Percentiles rank a stretch among this genome's conserved stretches.
These are phyloP conservation scores for Potamilus streckersoni DNA, from an alignment of 1,140 invertebrate genomes.

Conservation along the genomic window DNA sequence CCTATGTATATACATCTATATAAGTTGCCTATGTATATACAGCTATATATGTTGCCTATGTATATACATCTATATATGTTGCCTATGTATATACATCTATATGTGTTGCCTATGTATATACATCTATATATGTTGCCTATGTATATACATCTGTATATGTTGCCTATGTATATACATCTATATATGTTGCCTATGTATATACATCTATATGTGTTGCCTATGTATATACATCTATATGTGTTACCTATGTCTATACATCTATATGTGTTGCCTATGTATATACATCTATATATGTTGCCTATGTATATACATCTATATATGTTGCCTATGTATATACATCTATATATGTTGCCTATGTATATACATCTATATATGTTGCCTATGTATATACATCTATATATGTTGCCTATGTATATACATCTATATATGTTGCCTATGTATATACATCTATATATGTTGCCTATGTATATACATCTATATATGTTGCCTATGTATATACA, in stretches of 20 bases:
- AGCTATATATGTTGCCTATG: not conserved
- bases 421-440: not conserved
- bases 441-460: not conserved
- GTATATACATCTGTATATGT: not conserved
- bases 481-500: not conserved
- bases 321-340: not conserved
- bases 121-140: slow-evolving; percentile 1
- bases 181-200: not conserved
- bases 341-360: not conserved
- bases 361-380: not conserved
- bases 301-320: not conserved
- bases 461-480: not conserved
- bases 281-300: not conserved
- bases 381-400: not conserved
- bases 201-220: slow-evolving; percentile 5
- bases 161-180: not conserved
- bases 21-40: not conserved
- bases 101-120: too few species aligned
- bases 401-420: not conserved
- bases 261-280: too few species aligned
- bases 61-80: not conserved
- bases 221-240: not conserved
- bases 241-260: too few species aligned
- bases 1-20: not conserved
- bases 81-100: not conserved